Evolutionary conservation across 2,113 vertebrate genomes (phyloP).

Genomic region (Hyla sarda): DNA sequence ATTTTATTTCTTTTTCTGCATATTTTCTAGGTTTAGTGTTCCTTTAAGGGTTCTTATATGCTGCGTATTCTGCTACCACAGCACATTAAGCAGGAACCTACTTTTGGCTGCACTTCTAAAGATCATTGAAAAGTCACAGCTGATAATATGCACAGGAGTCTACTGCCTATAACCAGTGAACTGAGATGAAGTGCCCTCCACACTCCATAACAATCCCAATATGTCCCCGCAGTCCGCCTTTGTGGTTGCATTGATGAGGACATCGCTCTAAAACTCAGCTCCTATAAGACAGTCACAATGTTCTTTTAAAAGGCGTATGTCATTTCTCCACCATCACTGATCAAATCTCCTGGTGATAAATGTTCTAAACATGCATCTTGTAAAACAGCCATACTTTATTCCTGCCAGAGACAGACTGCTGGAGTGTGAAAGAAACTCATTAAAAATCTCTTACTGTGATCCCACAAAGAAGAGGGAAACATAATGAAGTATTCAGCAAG

Average conservation of each 20-base stretch:
- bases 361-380: conserved; percentile 73
- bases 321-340: conserved; percentile 69
- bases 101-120: conserved; percentile 7
- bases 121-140: conserved; percentile 33
- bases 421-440: conserved; percentile 81
- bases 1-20: neutral
- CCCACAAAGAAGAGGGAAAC: conserved; percentile 65
- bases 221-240: conserved; percentile 39
- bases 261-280: conserved; percentile 39
- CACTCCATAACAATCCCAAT: conserved; percentile 17
- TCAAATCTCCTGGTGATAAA: conserved; percentile 73
- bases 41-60: neutral
- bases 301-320: conserved; percentile 69
- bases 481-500: conserved; percentile 72
- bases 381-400: conserved; percentile 74
- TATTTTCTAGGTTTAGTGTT: neutral
- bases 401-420: conserved; percentile 73
- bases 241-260: conserved; percentile 42
- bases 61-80: neutral
- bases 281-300: conserved; percentile 52
- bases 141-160: conserved; percentile 1
- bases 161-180: conserved; percentile 15
- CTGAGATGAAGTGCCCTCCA: conserved; percentile 41
- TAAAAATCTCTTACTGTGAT: conserved; percentile 80
- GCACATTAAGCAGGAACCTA: neutral